A percentile compares a stretch with the other conserved stretches of the same genome.
phyloP scores from a whole-genome alignment of 2,113 vertebrate genomes.

The Syrmaticus mikado region DNA sequence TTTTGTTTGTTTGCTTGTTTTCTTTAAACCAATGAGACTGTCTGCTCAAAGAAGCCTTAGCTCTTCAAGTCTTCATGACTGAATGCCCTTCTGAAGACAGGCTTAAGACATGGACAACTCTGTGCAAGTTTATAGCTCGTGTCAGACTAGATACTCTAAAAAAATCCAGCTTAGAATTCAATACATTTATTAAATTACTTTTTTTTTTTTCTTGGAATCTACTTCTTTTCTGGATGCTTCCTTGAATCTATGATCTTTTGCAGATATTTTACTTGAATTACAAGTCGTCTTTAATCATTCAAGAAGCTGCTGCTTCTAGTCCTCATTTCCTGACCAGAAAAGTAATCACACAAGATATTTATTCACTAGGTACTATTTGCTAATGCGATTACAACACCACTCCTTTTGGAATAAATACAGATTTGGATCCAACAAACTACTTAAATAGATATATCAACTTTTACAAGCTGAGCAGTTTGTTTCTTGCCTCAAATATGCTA shows the following conservation, averaged over 20 bases:
- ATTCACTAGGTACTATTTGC: not conserved
- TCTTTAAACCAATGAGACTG: not conserved
- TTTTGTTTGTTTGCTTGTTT: not conserved
- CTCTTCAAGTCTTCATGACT: not conserved
- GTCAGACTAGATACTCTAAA: not conserved
- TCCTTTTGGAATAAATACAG: not conserved
- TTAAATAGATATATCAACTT: not conserved
- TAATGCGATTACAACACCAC: not conserved
- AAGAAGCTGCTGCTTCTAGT: not conserved
- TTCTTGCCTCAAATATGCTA: not conserved
- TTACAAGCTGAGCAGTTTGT: not conserved
- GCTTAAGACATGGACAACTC: not conserved
- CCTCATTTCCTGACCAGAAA: not conserved
- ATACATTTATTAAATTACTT: not conserved
- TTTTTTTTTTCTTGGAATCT: not conserved
- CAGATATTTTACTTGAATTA: not conserved
- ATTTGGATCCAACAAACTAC: not conserved
- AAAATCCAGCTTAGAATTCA: not conserved
- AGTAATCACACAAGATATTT: not conserved
- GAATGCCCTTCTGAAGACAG: not conserved
- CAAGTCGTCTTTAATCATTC: not conserved
- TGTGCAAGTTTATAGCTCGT: not conserved
- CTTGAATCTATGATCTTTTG: not conserved
- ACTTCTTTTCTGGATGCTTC: not conserved
- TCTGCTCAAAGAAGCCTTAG: not conserved